Evolutionary conservation across 2,113 vertebrate genomes (phyloP), one percentile per base, ranked within the genome.

Genomic region (Gambusia holbrooki): DNA sequence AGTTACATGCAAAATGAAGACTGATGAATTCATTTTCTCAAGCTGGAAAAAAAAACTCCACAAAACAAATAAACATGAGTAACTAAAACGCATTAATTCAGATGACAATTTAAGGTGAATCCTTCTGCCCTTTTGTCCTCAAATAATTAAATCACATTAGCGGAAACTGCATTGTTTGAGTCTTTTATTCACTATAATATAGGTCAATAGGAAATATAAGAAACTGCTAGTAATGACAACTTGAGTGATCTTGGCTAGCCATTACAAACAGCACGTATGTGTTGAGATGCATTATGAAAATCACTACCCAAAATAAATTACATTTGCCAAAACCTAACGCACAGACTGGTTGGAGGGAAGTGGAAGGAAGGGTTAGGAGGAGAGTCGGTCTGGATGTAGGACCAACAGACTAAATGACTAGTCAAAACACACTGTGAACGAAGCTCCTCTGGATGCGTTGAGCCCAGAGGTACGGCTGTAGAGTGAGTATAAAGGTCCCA

Each of bases 401-500:
- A 85, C 60, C 81, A 82, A 76, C 72, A 71, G 69, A 87, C 79
- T 74, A 82, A 79, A 91, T 70, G 89, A 90, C 81, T 80, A 77
- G 89, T 92, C 86, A 84, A 88, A 58, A 92, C 86, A 89, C 87
- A 84, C 62, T 73, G 81, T 85, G 87, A 79, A 77, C 88, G 81
- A 84, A 84, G 88, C 86, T 64, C 8, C 28, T 63, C 80, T 15
- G 71, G 86, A 86, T 78, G 86, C 89, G 88, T 93, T 90, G 84
- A 79, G 80, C 86, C 89, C 54, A 86, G 93, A 92, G 88, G 90
- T 84, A 90, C 85, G 71, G 83, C 90, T 88, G 93, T 62, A 83
- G 92, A 83, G 89, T 94, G 93, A 94, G 95, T 93, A 94, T 94
- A 94, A 94, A 95, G 93, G 94, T 95, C 95, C 95, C 96, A 90